Evolutionary conservation across 2,113 vertebrate genomes (phyloP).

Genomic region (Zapus hudsonius): DNA sequence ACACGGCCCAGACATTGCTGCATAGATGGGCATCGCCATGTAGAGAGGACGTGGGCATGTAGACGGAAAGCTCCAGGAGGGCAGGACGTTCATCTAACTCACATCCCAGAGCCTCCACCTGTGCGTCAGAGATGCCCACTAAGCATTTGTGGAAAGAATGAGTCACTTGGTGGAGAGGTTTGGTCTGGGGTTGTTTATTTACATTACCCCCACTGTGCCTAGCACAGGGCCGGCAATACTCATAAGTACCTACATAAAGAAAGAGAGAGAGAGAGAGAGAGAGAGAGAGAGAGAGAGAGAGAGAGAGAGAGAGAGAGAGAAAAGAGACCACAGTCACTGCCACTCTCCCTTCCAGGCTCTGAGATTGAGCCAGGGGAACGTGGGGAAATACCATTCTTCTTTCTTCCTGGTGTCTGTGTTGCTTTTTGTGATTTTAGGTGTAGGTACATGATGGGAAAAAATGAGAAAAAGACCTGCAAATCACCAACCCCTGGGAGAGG

Average conservation of each 20-base stretch:
- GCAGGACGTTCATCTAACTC: neutral
- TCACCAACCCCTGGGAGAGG: too few species aligned
- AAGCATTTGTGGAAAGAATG: neutral
- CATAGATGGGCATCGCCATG: too few species aligned
- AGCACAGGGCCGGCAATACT: neutral
- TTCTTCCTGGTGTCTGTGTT: too few species aligned
- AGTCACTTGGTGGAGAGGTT: neutral
- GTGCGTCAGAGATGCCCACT: neutral
- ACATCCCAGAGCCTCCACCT: neutral
- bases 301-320: too few species aligned
- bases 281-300: neutral
- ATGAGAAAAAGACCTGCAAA: too few species aligned
- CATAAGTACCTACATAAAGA: neutral
- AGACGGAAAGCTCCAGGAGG: neutral
- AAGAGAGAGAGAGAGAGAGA: neutral
- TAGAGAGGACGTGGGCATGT: neutral
- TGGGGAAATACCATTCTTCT: too few species aligned
- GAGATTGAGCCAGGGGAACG: too few species aligned
- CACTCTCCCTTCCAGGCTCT: neutral
- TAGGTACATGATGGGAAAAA: too few species aligned
- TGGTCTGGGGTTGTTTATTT: neutral
- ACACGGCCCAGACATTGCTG: neutral
- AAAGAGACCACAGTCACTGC: neutral
- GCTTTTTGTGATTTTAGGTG: too few species aligned
- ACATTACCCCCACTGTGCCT: neutral